Conservation (phyloP, 2,888 invertebrate species). For the Trissonchulus sp. region DNA sequence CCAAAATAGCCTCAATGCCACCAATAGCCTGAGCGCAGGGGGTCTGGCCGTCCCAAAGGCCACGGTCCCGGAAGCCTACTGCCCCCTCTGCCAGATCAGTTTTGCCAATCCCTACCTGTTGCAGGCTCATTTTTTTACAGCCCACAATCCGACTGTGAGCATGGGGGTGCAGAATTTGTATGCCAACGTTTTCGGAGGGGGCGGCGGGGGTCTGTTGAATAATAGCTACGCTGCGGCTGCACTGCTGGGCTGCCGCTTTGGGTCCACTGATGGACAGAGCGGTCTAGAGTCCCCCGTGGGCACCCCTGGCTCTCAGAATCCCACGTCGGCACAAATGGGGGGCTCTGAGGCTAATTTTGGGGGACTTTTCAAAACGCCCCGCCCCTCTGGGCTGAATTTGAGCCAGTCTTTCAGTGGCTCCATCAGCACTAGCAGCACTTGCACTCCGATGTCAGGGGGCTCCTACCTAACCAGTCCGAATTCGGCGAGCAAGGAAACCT, state of each 20-base stretch:
- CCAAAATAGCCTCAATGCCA: too few relatives aligned
- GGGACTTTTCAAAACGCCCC: background rate
- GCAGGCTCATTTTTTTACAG: constrained; percentile 21
- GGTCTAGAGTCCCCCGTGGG: background rate
- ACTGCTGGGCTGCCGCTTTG: background rate
- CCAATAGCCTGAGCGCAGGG: background rate
- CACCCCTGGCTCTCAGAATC: background rate
- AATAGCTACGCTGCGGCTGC: background rate
- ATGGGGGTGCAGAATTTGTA: background rate
- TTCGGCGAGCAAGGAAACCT: constrained; percentile 65
- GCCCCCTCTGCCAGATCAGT: constrained; percentile 23
- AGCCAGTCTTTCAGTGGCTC: background rate
- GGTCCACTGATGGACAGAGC: background rate
- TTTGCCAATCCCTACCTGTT: constrained; percentile 20
- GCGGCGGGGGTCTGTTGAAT: background rate
- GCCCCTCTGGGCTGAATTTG: background rate
- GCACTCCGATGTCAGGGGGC: too few relatives aligned
- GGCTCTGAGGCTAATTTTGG: background rate
- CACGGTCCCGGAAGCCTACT: background rate
- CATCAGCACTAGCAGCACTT: background rate
- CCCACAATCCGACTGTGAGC: background rate
- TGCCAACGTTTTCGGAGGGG: background rate
- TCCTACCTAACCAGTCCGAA: background rate
- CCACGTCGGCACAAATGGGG: background rate
- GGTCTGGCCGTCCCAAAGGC: background rate